Conservation (phyloP, 2,797 vertebrate species). For the Heterohyrax brucei region DNA sequence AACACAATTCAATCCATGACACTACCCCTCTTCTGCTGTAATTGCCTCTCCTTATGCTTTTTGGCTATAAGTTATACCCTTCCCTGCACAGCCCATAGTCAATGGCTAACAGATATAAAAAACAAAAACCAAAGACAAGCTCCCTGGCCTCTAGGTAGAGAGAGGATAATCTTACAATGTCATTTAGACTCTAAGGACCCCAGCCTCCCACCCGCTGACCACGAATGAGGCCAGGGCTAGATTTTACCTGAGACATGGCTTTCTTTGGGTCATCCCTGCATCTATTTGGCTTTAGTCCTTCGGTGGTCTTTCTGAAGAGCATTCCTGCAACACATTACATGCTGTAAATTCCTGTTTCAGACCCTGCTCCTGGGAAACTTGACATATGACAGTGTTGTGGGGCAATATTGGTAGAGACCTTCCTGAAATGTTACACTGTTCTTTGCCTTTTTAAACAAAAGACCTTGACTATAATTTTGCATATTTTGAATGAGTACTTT, state of each 20-base stretch:
- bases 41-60: not conserved
- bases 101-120: not conserved
- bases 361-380: not conserved
- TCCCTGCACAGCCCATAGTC: not conserved
- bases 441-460: conserved; percentile 51
- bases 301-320: not conserved
- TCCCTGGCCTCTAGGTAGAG: not conserved
- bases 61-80: not conserved
- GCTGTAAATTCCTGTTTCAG: not conserved
- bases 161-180: not conserved
- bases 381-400: not conserved
- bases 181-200: not conserved
- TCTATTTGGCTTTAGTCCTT: not conserved
- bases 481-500: not conserved
- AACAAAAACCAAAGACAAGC: not conserved
- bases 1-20: too few species aligned
- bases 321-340: not conserved
- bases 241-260: too few species aligned
- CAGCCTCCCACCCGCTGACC: accelerated
- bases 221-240: not conserved
- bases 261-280: not conserved
- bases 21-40: not conserved
- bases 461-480: not conserved
- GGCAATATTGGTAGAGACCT: not conserved
- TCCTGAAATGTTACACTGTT: not conserved